Conservation (phyloP, 1,140 invertebrate genomes). For the Centruroides sculpturatus region DNA sequence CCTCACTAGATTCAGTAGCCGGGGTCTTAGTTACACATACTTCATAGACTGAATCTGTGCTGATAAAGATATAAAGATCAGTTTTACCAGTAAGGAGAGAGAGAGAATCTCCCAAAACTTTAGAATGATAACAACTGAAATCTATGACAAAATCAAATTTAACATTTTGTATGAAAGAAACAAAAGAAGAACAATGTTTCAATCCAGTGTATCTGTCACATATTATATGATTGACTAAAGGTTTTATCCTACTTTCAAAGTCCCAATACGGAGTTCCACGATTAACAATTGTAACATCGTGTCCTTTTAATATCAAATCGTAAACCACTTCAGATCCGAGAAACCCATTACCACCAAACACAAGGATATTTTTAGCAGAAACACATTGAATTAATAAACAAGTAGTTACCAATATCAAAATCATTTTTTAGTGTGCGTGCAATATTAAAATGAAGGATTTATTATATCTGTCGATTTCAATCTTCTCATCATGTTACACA, state of each 20-base stretch:
- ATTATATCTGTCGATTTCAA: not conserved
- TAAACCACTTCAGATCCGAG: slow-evolving; percentile 29
- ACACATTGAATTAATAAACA: not conserved
- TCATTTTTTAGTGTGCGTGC: not conserved
- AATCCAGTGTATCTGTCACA: slow-evolving; percentile 31
- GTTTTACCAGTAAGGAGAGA: slow-evolving; percentile 24
- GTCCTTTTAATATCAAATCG: slow-evolving; percentile 22
- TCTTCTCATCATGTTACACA: not conserved
- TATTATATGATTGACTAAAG: slow-evolving; percentile 24
- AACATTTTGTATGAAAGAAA: slow-evolving; percentile 1
- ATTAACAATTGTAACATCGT: slow-evolving; percentile 28
- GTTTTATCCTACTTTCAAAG: slow-evolving; percentile 25
- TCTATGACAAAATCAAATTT: slow-evolving; percentile 33
- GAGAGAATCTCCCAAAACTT: slow-evolving; percentile 26
- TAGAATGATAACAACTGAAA: slow-evolving; percentile 32
- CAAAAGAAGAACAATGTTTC: slow-evolving; percentile 1
- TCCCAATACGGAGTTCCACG: slow-evolving; percentile 38
- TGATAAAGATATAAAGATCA: slow-evolving; percentile 34
- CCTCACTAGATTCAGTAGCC: slow-evolving; percentile 15
- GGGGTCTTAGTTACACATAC: slow-evolving; percentile 23
- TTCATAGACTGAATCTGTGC: slow-evolving; percentile 37
- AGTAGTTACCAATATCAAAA: not conserved
- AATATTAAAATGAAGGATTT: not conserved
- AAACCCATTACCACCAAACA: slow-evolving; percentile 37
- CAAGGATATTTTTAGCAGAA: slow-evolving; percentile 21